phyloP scores from a whole-genome alignment of 1,140 invertebrate species.

The Trichomalopsis sarcophagae region DNA sequence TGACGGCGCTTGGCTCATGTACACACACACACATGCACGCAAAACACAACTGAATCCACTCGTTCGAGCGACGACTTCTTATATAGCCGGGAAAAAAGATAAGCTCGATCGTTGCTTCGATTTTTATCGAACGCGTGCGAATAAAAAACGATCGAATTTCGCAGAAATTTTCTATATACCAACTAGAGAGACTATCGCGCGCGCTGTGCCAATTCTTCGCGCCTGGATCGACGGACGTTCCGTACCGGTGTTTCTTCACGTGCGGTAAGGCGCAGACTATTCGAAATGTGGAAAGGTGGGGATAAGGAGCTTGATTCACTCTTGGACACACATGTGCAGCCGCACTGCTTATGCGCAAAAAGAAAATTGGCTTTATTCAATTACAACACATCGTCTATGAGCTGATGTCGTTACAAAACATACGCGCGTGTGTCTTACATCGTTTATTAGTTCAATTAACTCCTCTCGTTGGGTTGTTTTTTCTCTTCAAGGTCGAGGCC shows the following conservation, averaged over 20 bases:
- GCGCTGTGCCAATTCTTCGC: background rate
- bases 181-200: background rate
- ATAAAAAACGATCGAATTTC: no score
- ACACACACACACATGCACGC: background rate
- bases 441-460: no score
- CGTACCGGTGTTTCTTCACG: background rate
- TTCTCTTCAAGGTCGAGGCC: no score
- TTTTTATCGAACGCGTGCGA: no score
- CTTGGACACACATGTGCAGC: background rate
- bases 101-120: no score
- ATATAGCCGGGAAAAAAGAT: no score
- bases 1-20: background rate
- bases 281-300: background rate
- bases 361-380: background rate
- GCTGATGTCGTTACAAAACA: no score
- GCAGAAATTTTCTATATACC: no score
- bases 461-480: no score
- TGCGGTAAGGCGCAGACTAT: conserved; percentile 2
- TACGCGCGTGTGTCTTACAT: no score
- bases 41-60: background rate
- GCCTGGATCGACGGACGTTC: background rate
- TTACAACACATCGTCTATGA: background rate
- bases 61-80: no score
- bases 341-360: background rate
- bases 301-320: conserved; percentile 1